Base-by-base conservation (phyloP, 2,113 vertebrate genomes). In the Rhizomys pruinosus region DNA sequence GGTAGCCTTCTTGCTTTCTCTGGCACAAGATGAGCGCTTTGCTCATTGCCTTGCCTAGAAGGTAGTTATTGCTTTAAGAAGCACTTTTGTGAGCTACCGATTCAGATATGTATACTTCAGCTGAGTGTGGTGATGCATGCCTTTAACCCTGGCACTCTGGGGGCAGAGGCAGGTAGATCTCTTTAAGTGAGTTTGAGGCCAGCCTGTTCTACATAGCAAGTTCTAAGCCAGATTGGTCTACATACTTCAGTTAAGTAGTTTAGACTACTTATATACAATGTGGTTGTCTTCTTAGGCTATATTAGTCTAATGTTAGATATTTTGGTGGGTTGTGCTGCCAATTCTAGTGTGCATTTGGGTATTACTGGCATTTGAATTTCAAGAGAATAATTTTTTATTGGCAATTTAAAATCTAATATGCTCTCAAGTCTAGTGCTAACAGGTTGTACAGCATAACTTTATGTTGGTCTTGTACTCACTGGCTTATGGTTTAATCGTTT, bases 401-500 rank as follows among this genome's bases (percentile, higher is more conserved):
- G 69, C 12, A 39, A 15, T 81, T 88, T 92, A 44, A 44, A 72
- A 74, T 64, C 91, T 59, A 80, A 13, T 73, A 11, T 64, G n/a
- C 68, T 42, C 57, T 90, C 73, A 16, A 6, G 42, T 90, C 42
- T 17, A 2, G 39, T 73, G 88, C 71, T 69, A 52, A 55, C 81
- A 94, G 66, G 86, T 77, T 76, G 16, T 55, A 12, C 66, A 27
- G 85, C 71, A 3, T 93, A 68, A 90, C 89, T n/a, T n/a, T n/a
- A n/a, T 96, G 73, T 93, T 68, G 94, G 90, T 88, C 73, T 72
- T 89, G 39, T 73, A 25, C 66, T 89, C 34, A 20, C 0, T 85
- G 87, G 73, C 39, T 93, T 92, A 61, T 84, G 85, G 76, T 71
- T 96, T 92, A 90, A 20, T 93, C 64, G 15, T 59, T 72, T 84